Conservation (phyloP, 2,888 invertebrate genomes). For the Mythimna loreyi region DNA sequence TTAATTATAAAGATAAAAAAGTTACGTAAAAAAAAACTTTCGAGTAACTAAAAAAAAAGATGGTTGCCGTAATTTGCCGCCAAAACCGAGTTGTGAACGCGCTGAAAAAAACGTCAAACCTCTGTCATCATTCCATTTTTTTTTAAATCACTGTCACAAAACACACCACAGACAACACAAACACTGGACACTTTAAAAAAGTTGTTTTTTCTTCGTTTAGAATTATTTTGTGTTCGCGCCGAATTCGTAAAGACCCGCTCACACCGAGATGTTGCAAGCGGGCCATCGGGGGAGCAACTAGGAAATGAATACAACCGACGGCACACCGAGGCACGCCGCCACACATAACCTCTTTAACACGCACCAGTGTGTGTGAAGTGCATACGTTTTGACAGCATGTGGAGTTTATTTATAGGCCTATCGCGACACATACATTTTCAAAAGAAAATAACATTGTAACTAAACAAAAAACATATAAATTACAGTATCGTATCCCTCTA, state of each 20-base stretch:
- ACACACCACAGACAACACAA: conserved; percentile 62
- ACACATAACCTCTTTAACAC: conserved; percentile 68
- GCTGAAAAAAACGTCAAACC: conserved; percentile 70
- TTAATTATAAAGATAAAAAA: conserved; percentile 51
- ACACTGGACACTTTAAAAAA: conserved; percentile 61
- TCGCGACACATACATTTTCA: conserved; percentile 53
- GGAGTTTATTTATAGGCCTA: conserved; percentile 83
- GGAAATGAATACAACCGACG: conserved; percentile 85
- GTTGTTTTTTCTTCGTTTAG: conserved; percentile 50
- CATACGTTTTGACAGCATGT: conserved; percentile 85
- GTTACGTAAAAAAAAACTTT: conserved; percentile 58
- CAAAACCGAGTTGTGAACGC: conserved; percentile 70
- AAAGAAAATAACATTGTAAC: conserved; percentile 34
- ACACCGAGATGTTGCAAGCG: conserved; percentile 88
- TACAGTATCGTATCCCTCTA: conserved; percentile 2
- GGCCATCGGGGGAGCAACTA: conserved; percentile 88
- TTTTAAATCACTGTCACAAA: conserved; percentile 65
- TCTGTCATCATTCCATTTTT: conserved; percentile 71
- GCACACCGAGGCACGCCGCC: conserved; percentile 78
- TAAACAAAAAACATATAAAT: conserved; percentile 26
- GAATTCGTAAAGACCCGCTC: conserved; percentile 87
- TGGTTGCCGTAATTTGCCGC: conserved; percentile 54
- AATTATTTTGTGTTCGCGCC: conserved; percentile 82
- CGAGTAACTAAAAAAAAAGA: conserved; percentile 42
- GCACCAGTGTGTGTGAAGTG: conserved; percentile 75